Conservation (phyloP, 2,113 vertebrate species). For the human region DNA sequence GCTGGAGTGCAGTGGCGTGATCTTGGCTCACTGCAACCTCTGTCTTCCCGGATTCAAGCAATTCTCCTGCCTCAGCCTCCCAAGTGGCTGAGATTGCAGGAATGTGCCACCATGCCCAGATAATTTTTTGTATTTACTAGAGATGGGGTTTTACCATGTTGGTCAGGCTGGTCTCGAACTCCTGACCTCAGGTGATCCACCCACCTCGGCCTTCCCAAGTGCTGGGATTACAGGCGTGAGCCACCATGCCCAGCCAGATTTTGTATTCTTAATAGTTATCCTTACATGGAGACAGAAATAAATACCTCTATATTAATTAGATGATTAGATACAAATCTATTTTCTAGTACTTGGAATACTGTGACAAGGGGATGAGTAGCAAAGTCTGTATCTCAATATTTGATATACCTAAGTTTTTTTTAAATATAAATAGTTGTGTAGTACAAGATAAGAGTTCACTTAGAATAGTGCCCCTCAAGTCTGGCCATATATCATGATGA, state of each 20-base stretch:
- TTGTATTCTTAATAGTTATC: background rate
- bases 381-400: background rate
- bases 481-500: background rate
- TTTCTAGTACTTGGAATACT: constrained; percentile 16
- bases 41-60: no score
- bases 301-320: constrained; percentile 25
- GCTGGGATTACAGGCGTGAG: no score
- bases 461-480: background rate
- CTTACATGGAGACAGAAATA: background rate
- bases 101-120: no score
- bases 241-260: background rate
- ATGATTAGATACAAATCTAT: constrained; percentile 1
- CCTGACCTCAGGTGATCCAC: no score
- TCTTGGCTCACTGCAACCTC: no score
- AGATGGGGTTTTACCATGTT: no score
- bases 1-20: no score
- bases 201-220: no score
- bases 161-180: no score
- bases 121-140: no score
- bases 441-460: background rate
- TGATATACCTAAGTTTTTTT: background rate
- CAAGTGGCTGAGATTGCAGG: no score
- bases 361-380: background rate
- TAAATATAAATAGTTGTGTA: background rate
- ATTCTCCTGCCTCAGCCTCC: no score